Conservation (phyloP, 2,113 vertebrate genomes). For the Nicator chloris region DNA sequence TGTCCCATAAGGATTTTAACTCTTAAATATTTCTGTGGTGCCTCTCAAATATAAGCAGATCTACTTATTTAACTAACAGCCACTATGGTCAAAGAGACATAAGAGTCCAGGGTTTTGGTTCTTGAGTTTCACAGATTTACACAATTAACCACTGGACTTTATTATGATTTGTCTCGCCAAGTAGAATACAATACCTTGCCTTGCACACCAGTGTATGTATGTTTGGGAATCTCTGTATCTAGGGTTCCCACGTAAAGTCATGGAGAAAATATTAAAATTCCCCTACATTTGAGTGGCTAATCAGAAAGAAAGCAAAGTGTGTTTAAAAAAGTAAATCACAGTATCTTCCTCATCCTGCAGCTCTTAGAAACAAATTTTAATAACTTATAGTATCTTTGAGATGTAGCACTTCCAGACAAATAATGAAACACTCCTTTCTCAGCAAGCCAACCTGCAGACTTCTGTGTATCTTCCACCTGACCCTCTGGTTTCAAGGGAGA, state of each 20-base stretch:
- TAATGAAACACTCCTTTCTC: neutral
- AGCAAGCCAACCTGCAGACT: neutral
- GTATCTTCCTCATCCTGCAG: neutral
- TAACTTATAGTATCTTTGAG: neutral
- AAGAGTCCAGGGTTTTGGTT: neutral
- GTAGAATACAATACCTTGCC: neutral
- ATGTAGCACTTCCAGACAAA: neutral
- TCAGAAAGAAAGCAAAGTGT: neutral
- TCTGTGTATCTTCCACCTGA: neutral
- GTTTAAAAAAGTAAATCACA: neutral
- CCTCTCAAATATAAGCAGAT: neutral
- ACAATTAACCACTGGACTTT: neutral
- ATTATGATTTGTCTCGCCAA: neutral
- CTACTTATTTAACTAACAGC: neutral
- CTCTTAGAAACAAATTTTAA: neutral
- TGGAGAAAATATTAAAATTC: neutral
- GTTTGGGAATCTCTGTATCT: neutral
- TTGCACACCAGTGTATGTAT: neutral
- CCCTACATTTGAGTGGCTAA: neutral
- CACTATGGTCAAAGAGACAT: neutral
- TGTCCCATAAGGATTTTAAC: neutral
- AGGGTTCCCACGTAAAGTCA: neutral
- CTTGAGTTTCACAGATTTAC: neutral
- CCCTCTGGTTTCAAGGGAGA: neutral
- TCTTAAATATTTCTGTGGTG: neutral